Evolutionary conservation across 2,888 invertebrate genomes (phyloP), one percentile per base, ranked within the genome.

Genomic region (Campopleginae sp.): DNA sequence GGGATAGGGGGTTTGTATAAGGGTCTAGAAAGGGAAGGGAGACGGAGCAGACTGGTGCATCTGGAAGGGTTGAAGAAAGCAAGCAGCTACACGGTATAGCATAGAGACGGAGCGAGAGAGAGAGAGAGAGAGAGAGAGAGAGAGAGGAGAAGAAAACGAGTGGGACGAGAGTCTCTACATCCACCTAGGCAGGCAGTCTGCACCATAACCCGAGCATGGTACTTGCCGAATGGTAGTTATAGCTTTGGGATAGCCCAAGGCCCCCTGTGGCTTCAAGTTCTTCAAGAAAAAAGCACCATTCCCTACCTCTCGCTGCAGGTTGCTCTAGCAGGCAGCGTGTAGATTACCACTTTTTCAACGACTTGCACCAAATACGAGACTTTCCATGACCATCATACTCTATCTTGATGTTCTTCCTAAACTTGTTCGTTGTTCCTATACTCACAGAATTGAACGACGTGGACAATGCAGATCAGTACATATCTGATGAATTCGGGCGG

Each of bases 151-250:
- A 70, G 48, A 70, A 27, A 46, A 12, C 19, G 74, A 65, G 65
- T 75, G 48, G 80, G 58, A 84, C 46, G 80, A 54, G 82, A 86
- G 78, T 85, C 81, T 76, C 79, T 82, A 86, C 80, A 86, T 90
- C 82, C 84, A 87, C 82, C 87, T 85, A 85, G 88, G 78, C 85
- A 86, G 88, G 78, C 84, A 86, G 89, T 89, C 88, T 88, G 89
- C 85, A 87, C 88, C 87, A 91, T 89, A 89, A 90, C 89, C 89
- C 88, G 90, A 91, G 90, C 89, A 88, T 86, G 87, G 90, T 91
- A 90, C 90, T 91, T 90, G 90, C 90, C 86, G 82, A 80, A 77
- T 86, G 88, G 86, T 88, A 88, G 88, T 88, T 87, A 80, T 75
- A 86, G 88, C 87, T 86, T 88, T 88, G 66, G 51, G 76, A 82